These are phyloP conservation scores for Drosophila phalerata DNA, from an alignment of 2,888 invertebrate species.

Conservation along the genomic window DNA sequence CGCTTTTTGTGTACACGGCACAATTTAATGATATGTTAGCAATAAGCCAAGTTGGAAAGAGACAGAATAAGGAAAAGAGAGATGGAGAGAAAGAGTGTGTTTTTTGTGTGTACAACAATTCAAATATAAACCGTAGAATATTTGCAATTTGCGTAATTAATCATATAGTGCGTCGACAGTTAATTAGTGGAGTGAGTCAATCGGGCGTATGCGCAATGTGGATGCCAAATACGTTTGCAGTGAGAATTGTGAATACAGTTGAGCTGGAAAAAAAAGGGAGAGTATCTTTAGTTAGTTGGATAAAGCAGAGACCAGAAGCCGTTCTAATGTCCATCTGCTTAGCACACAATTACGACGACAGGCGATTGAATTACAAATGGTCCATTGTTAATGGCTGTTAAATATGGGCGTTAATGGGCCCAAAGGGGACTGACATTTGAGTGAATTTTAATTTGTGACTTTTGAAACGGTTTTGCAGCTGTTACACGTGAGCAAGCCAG, in stretches of 20 bases:
- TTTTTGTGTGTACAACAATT: slow-evolving; percentile 1
- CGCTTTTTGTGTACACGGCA: slow-evolving; percentile 19
- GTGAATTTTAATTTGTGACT: neutral
- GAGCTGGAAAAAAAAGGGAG: neutral
- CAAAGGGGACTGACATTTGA: slow-evolving; percentile 2
- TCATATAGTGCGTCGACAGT: neutral
- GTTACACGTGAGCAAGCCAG: slow-evolving; percentile 56
- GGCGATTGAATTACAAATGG: slow-evolving; percentile 52
- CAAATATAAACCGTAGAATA: neutral
- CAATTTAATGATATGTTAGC: slow-evolving; percentile 10
- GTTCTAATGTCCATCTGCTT: slow-evolving; percentile 2
- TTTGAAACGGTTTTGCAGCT: slow-evolving; percentile 47
- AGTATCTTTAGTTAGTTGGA: neutral
- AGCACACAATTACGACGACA: slow-evolving; percentile 7
- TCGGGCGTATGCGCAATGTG: slow-evolving; percentile 46
- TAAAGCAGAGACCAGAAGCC: neutral
- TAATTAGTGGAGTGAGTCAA: slow-evolving; percentile 8
- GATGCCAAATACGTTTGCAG: neutral
- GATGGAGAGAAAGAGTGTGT: neutral
- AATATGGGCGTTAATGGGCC: neutral
- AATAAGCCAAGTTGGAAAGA: neutral
- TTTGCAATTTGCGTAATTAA: slow-evolving; percentile 17
- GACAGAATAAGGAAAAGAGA: neutral
- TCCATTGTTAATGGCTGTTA: slow-evolving; percentile 16
- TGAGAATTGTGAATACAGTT: neutral